Evolutionary conservation across 2,113 vertebrate species (phyloP).

Genomic region (Siniperca chuatsi): DNA sequence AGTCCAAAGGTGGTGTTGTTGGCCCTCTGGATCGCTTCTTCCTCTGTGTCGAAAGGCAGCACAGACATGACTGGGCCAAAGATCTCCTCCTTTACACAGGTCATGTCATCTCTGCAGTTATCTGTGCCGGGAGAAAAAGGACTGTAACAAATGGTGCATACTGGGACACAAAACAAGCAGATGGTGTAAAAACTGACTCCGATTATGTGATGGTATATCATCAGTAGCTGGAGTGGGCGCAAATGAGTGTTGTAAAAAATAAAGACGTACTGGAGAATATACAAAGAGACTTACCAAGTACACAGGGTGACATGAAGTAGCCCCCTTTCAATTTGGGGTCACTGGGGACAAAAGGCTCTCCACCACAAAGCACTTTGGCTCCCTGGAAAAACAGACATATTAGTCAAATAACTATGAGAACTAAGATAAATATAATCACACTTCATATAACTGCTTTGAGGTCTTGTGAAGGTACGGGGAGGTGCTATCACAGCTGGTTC

Average conservation of each 20-base stretch:
- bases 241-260: background rate
- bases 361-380: constrained; percentile 92
- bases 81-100: constrained; percentile 96
- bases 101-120: constrained; percentile 95
- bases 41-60: constrained; percentile 93
- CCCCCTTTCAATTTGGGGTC: constrained; percentile 92
- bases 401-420: background rate
- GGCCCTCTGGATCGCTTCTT: constrained; percentile 92
- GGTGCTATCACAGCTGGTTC: background rate
- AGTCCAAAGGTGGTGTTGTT: constrained; percentile 92
- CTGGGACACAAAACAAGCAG: background rate
- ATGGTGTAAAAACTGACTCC: background rate
- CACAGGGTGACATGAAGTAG: constrained; percentile 93
- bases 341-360: constrained; percentile 86
- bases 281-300: constrained; percentile 86
- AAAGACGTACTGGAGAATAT: background rate
- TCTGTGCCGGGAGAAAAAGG: constrained; percentile 77
- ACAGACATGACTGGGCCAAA: constrained; percentile 98
- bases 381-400: constrained; percentile 84
- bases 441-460: background rate
- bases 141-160: background rate
- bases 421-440: background rate
- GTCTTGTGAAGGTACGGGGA: background rate
- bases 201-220: background rate
- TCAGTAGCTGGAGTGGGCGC: background rate